These are phyloP conservation scores for Andrena trimmerana DNA, from an alignment of 2,888 invertebrate genomes.

Conservation along the genomic window DNA sequence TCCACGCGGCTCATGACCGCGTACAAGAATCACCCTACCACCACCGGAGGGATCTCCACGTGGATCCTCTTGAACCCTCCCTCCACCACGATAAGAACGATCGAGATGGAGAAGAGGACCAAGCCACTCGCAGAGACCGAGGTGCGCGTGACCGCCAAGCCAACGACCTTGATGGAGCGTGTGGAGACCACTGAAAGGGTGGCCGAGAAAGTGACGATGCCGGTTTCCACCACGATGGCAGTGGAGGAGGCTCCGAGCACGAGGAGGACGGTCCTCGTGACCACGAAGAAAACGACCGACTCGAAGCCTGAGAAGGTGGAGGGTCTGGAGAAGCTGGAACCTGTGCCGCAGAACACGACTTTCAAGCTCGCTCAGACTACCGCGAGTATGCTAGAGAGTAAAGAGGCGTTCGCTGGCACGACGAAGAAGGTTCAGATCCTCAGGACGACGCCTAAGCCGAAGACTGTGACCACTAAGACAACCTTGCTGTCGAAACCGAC, in stretches of 20 bases:
- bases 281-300: slow-evolving; percentile 57
- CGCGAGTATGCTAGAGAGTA: slow-evolving; percentile 15
- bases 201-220: slow-evolving; percentile 82
- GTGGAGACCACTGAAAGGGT: slow-evolving; percentile 84
- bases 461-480: slow-evolving; percentile 41
- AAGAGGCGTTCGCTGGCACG: slow-evolving; percentile 19
- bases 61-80: slow-evolving; percentile 90
- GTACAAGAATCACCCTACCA: slow-evolving; percentile 85
- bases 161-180: slow-evolving; percentile 63
- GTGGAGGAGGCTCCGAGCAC: slow-evolving; percentile 66
- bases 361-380: slow-evolving; percentile 45
- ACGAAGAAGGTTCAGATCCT: slow-evolving; percentile 55
- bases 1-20: slow-evolving; percentile 73
- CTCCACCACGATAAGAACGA: slow-evolving; percentile 77
- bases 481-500: slow-evolving; percentile 47
- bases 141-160: slow-evolving; percentile 60
- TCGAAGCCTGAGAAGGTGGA: slow-evolving; percentile 32
- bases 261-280: slow-evolving; percentile 67
- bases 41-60: slow-evolving; percentile 90
- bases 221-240: slow-evolving; percentile 84
- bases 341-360: slow-evolving; percentile 35
- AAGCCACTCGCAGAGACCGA: slow-evolving; percentile 58
- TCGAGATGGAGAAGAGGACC: slow-evolving; percentile 39
- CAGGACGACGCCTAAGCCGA: slow-evolving; percentile 63
- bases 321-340: slow-evolving; percentile 33